These are phyloP conservation scores for Bombus polaris DNA, from an alignment of 1,140 invertebrate genomes.

Conservation along the genomic window DNA sequence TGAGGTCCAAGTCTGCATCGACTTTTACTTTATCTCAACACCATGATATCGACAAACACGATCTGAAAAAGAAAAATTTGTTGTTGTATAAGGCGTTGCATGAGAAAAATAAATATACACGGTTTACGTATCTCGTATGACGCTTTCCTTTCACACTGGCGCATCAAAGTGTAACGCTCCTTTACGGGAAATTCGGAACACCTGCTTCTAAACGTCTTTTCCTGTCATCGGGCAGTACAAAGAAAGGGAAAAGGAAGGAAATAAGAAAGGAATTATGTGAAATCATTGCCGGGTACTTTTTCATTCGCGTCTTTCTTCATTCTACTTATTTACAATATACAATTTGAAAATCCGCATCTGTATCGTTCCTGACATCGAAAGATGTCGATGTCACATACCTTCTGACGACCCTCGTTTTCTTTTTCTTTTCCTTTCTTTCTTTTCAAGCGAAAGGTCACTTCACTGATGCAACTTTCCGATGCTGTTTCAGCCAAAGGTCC, in stretches of 20 bases:
- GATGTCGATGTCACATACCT: background rate
- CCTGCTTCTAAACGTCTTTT: background rate
- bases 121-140: constrained; percentile 35
- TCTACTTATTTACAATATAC: background rate
- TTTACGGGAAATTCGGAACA: background rate
- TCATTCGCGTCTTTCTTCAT: no score
- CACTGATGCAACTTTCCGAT: constrained; percentile 45
- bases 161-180: background rate
- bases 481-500: constrained; percentile 58
- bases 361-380: background rate
- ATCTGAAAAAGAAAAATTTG: constrained; percentile 31
- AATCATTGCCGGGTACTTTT: background rate
- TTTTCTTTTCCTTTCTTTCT: background rate
- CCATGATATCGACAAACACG: constrained; percentile 30
- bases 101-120: constrained; percentile 57
- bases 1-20: background rate
- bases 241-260: background rate
- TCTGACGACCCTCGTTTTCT: background rate
- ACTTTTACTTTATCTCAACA: constrained; percentile 30
- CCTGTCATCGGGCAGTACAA: no score
- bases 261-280: no score
- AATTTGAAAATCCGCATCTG: background rate
- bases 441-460: background rate
- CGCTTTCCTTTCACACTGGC: constrained; percentile 22
- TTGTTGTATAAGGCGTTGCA: constrained; percentile 63